These are phyloP conservation scores for Schizotus pectinicornis DNA, from an alignment of 2,888 invertebrate species.

Conservation along the genomic window DNA sequence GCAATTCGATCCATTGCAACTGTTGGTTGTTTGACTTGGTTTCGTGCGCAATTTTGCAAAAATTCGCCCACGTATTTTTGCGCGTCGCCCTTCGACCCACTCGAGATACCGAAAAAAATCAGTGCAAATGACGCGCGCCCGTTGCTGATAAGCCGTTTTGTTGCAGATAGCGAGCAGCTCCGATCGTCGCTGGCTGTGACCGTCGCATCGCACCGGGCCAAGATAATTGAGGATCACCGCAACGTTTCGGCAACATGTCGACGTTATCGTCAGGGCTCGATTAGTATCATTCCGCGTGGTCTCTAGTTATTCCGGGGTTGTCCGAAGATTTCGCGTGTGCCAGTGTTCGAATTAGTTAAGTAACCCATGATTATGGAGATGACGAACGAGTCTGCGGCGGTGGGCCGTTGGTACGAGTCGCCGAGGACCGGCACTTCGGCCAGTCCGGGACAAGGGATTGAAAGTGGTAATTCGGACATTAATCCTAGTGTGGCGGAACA, in stretches of 20 bases:
- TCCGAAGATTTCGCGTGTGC: constrained; percentile 44
- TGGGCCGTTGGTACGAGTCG: constrained; percentile 60
- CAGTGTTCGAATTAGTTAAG: constrained; percentile 41
- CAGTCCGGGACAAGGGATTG: constrained; percentile 53
- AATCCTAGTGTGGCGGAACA: constrained; percentile 59
- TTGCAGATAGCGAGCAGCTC: background rate
- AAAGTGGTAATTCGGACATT: constrained; percentile 51
- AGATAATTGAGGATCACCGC: constrained; percentile 3
- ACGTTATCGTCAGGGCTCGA: constrained; percentile 1
- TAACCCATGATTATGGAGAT: constrained; percentile 60
- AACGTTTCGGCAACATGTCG: background rate
- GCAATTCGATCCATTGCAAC: background rate
- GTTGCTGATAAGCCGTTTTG: constrained; percentile 4
- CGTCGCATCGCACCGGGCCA: constrained; percentile 36
- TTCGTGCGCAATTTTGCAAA: background rate
- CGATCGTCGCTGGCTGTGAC: constrained; percentile 17
- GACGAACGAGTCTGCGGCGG: constrained; percentile 57
- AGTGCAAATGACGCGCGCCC: background rate
- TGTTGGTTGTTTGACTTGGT: background rate
- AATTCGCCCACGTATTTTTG: too few species aligned
- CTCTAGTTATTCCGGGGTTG: background rate
- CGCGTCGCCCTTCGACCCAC: background rate
- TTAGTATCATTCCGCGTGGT: background rate
- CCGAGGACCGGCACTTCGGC: constrained; percentile 57
- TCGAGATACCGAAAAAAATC: background rate